Base-by-base conservation (phyloP, 53 echinoderm and acorn worm genomes). In the Holothuria leucospilota region DNA sequence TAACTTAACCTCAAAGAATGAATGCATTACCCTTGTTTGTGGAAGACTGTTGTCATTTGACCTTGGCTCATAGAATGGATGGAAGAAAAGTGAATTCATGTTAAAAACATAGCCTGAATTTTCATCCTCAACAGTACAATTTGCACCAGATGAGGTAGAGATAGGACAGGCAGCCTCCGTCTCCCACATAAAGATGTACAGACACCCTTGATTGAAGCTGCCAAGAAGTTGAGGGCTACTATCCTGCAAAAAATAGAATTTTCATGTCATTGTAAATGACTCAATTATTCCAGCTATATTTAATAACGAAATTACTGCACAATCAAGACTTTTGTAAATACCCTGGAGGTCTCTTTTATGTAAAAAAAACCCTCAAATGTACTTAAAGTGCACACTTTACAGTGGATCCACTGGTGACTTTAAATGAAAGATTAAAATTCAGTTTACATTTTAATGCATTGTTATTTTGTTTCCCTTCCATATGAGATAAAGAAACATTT, bases 121-220 rank as follows among this genome's bases (percentile, higher is more conserved):
- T 15, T 60, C 62, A 71, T 99, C 99, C 79, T 82, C 87, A 38
- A 99, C 95, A 0, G 87, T 90, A 63, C 99, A 99, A 34, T 90
- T 87, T 30, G 91, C 81, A 3, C 90, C 92, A 30, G 68, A 74
- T 77, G 93, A 80, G 0, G 85, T 92, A 21, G 84, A 82, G 59
- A 99, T 99, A 72, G 95, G 84, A 70, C 95, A 95, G 53, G 99
- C 99, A 46, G 99, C 95, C 73, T 95, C 99, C 20, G 95, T 99
- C 88, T 99, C 93, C 99, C 99, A 99, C 77, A 93, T 86, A 91
- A 99, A 98, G 56, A 85, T 89, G 86, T 90, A 95, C 14, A 78
- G 67, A 73, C 89, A 88, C 39, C 92, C 88, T 13, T 85, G 85
- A 61, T 90, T 87, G 39, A 99, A 89, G 62, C 91, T 92, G 82